Evolutionary conservation across 2,888 invertebrate species (phyloP).

Genomic region (Crioceris asparagi): DNA sequence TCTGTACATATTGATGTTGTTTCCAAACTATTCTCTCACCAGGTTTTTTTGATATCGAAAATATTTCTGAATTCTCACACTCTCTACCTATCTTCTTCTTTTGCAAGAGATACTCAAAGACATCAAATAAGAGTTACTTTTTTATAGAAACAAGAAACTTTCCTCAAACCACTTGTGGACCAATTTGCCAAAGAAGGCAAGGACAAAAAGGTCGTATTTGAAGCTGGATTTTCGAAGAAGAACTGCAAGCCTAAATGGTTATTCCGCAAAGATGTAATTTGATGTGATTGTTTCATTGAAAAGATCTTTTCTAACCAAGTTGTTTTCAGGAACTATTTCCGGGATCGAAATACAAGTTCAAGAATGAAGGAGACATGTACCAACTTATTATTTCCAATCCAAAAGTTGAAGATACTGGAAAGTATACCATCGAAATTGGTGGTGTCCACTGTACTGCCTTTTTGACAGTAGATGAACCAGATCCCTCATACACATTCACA

Average conservation of each 20-base stretch:
- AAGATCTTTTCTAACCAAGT: neutral
- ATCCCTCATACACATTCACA: slow-evolving; percentile 86
- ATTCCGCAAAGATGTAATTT: slow-evolving; percentile 83
- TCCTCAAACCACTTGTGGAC: slow-evolving; percentile 90
- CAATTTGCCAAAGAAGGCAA: slow-evolving; percentile 91
- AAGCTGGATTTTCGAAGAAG: slow-evolving; percentile 93
- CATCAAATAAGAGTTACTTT: too few relatives aligned
- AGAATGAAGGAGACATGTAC: slow-evolving; percentile 83
- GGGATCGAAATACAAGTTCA: slow-evolving; percentile 94
- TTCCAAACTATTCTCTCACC: slow-evolving; percentile 23
- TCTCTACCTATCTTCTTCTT: too few relatives aligned
- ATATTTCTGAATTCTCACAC: too few relatives aligned
- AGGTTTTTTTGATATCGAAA: slow-evolving; percentile 27
- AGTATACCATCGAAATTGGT: slow-evolving; percentile 91
- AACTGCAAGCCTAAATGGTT: slow-evolving; percentile 89
- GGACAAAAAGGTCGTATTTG: slow-evolving; percentile 89
- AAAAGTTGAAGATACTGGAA: slow-evolving; percentile 93
- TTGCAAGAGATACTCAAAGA: too few relatives aligned
- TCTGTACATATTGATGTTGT: slow-evolving; percentile 24
- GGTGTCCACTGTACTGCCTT: slow-evolving; percentile 81
- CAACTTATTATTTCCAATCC: slow-evolving; percentile 82
- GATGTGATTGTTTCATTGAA: neutral
- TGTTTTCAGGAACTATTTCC: slow-evolving; percentile 77
- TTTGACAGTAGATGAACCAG: slow-evolving; percentile 93
- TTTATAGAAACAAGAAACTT: slow-evolving; percentile 81